Conservation (phyloP, 2,797 vertebrate species). For the Scarus forsteni region DNA sequence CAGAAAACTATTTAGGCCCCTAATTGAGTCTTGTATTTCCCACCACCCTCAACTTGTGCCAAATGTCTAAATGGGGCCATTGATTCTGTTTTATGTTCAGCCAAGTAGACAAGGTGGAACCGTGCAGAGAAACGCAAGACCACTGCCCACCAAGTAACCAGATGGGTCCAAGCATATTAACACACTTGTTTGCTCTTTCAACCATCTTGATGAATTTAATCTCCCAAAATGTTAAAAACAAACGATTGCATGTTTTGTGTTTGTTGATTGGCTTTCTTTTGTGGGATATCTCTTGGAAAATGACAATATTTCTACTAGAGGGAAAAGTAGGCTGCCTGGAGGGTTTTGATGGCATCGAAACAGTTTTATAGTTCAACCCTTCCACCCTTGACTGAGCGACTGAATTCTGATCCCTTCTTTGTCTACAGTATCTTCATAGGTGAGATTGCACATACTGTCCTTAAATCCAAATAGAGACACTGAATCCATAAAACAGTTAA, state of each 20-base stretch:
- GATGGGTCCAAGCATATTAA: not conserved
- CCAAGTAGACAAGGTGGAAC: slow-evolving; percentile 57
- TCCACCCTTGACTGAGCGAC: no score
- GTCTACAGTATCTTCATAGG: no score
- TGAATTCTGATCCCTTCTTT: no score
- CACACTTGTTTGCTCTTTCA: not conserved
- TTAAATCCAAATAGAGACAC: no score
- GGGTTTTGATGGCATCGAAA: no score
- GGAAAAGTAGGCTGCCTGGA: no score
- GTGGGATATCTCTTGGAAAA: not conserved
- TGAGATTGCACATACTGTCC: no score
- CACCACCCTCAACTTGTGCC: slow-evolving; percentile 53
- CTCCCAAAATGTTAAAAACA: slow-evolving; percentile 1
- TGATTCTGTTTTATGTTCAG: slow-evolving; percentile 68
- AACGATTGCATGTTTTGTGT: not conserved
- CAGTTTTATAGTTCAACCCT: no score
- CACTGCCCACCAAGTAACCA: slow-evolving; percentile 32
- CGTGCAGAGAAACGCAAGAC: slow-evolving; percentile 50
- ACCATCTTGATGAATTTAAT: not conserved
- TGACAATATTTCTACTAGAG: no score
- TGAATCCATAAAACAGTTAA: no score
- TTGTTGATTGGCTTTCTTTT: not conserved
- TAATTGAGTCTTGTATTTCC: slow-evolving; percentile 44
- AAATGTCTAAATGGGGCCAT: slow-evolving; percentile 42
- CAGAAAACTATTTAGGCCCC: slow-evolving; percentile 7